These are phyloP conservation scores for Smittia aterrima DNA, from an alignment of 2,888 invertebrate genomes.

Conservation along the genomic window DNA sequence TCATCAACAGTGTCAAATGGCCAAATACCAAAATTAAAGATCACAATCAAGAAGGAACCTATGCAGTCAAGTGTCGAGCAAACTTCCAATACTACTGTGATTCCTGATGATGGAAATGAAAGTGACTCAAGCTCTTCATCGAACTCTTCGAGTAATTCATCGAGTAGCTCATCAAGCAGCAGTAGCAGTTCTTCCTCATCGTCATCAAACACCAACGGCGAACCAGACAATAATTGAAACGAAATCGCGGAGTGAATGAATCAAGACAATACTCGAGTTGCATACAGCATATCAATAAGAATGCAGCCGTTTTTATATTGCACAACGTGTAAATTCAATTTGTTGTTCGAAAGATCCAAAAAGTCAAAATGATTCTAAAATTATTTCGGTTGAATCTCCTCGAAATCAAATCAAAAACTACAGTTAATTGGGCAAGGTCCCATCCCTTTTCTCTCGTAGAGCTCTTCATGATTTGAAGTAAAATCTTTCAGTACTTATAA, in stretches of 20 bases:
- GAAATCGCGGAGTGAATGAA: slow-evolving; percentile 9
- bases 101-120: slow-evolving; percentile 29
- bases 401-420: not conserved
- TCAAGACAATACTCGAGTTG: slow-evolving; percentile 36
- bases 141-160: not conserved
- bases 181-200: slow-evolving; percentile 35
- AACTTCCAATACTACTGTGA: not conserved
- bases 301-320: not conserved
- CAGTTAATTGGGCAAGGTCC: no score
- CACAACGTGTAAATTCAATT: not conserved
- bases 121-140: slow-evolving; percentile 37
- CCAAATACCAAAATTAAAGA: slow-evolving; percentile 40
- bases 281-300: slow-evolving; percentile 13
- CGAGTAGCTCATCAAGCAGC: slow-evolving; percentile 23
- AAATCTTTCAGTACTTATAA: slow-evolving; percentile 31
- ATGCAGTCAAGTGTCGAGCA: not conserved
- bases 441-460: no score
- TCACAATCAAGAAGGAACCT: slow-evolving; percentile 38
- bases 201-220: not conserved
- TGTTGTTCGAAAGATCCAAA: not conserved
- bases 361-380: not conserved
- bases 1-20: slow-evolving; percentile 24
- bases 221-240: slow-evolving; percentile 32
- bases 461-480: not conserved
- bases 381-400: not conserved